Conservation (phyloP, 2,888 invertebrate genomes). For the Aphodius granarius region DNA sequence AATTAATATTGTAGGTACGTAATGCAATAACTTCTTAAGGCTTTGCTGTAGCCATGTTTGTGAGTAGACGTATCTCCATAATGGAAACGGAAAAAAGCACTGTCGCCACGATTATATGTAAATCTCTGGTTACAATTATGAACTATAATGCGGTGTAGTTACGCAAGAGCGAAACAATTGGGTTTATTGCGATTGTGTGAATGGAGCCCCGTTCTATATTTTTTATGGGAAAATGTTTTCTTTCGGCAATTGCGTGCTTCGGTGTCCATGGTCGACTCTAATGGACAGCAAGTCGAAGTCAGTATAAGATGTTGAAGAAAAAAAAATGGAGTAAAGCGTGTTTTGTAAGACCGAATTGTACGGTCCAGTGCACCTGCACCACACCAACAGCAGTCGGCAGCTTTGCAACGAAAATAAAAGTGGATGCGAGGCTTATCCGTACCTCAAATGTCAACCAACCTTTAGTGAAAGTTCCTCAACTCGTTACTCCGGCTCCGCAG, state of each 20-base stretch:
- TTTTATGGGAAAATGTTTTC: not conserved
- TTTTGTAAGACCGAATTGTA: not conserved
- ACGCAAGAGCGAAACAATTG: not conserved
- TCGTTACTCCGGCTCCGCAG: conserved; percentile 1
- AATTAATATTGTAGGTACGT: no score
- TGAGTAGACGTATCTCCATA: not conserved
- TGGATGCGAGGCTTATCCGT: not conserved
- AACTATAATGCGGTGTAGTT: not conserved
- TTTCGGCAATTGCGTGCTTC: not conserved
- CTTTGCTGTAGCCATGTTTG: not conserved
- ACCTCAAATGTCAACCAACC: conserved; percentile 12
- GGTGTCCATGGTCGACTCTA: not conserved
- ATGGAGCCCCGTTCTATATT: not conserved
- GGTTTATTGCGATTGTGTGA: not conserved
- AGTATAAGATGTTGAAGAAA: not conserved
- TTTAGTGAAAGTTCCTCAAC: conserved; percentile 12
- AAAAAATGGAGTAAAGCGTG: not conserved
- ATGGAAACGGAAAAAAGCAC: not conserved
- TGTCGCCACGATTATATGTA: not conserved
- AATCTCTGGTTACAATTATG: not conserved
- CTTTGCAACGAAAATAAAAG: conserved; percentile 6
- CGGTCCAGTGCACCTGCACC: not conserved
- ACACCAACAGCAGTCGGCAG: not conserved
- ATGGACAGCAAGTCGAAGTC: not conserved
- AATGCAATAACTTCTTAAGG: not conserved